phyloP scores from a whole-genome alignment of 2,797 vertebrate species.

The Urosaurus nigricauda region DNA sequence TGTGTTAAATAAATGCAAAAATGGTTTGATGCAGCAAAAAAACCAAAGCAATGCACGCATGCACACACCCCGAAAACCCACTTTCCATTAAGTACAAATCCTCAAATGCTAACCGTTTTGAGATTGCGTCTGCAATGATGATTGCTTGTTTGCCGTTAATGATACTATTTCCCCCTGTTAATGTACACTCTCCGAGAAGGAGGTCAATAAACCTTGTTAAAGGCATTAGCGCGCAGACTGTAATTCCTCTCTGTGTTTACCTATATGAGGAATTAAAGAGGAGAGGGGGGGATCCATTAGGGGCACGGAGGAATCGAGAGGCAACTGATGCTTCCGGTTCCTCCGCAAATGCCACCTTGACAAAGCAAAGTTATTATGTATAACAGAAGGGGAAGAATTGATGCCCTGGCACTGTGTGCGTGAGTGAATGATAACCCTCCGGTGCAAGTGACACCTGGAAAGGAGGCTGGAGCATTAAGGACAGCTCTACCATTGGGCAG shows the following conservation, averaged over 20 bases:
- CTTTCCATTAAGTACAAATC: slow-evolving; percentile 65
- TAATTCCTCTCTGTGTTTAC: slow-evolving; percentile 62
- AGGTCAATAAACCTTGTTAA: slow-evolving; percentile 71
- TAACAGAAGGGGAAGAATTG: too few relatives aligned
- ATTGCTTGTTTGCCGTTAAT: slow-evolving; percentile 74
- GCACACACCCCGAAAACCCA: neutral
- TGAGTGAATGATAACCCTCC: neutral
- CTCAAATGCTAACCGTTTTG: slow-evolving; percentile 71
- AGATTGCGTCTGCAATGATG: slow-evolving; percentile 68
- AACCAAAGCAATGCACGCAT: neutral
- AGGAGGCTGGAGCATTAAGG: neutral
- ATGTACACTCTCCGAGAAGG: slow-evolving; percentile 66
- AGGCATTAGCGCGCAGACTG: slow-evolving; percentile 51
- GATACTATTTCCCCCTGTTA: slow-evolving; percentile 61
- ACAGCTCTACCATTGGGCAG: neutral
- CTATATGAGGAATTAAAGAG: slow-evolving; percentile 1
- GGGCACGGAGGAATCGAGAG: neutral
- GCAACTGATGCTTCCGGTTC: neutral
- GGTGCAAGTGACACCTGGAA: neutral
- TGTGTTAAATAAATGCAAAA: slow-evolving; percentile 53
- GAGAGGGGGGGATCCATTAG: neutral
- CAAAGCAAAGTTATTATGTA: neutral
- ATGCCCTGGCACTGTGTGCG: neutral
- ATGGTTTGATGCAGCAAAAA: slow-evolving; percentile 42
- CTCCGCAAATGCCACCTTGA: too few relatives aligned